phyloP scores from a whole-genome alignment of 1,140 invertebrate genomes.

The Cataglyphis hispanica region DNA sequence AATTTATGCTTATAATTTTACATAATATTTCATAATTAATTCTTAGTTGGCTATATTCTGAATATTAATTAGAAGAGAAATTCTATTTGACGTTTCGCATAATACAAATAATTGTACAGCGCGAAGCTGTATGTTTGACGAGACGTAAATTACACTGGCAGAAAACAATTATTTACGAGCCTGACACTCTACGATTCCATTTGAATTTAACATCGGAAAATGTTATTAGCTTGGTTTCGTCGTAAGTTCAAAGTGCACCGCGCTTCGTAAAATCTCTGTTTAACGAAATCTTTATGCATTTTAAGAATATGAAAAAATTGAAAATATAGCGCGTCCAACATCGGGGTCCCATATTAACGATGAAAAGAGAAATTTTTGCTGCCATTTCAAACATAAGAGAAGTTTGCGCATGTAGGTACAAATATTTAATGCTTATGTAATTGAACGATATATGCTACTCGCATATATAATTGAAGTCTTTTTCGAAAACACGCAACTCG shows the following conservation, averaged over 20 bases:
- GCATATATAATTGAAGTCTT: too few species aligned
- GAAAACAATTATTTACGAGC: conserved; percentile 61
- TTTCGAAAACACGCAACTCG: too few species aligned
- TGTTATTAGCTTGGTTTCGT: conserved; percentile 38
- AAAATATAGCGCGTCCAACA: neutral
- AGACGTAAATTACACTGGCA: conserved; percentile 46
- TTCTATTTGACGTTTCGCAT: conserved; percentile 54
- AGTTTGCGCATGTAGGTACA: conserved; percentile 13
- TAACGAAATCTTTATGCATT: conserved; percentile 40
- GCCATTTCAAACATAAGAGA: neutral
- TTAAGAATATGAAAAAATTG: conserved; percentile 17
- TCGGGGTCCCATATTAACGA: neutral
- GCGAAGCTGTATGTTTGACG: conserved; percentile 54
- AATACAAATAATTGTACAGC: conserved; percentile 48
- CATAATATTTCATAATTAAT: conserved; percentile 47
- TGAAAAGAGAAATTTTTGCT: conserved; percentile 6
- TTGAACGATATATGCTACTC: neutral
- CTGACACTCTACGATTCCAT: conserved; percentile 47
- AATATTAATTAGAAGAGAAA: conserved; percentile 58
- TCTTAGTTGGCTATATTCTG: conserved; percentile 23
- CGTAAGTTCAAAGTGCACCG: conserved; percentile 29
- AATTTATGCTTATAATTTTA: conserved; percentile 41
- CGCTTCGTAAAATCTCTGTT: conserved; percentile 26
- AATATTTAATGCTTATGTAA: conserved; percentile 27
- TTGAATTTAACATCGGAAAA: conserved; percentile 56